These are phyloP conservation scores for Poicephalus gulielmi DNA, from an alignment of 2,113 vertebrate species.

Conservation along the genomic window DNA sequence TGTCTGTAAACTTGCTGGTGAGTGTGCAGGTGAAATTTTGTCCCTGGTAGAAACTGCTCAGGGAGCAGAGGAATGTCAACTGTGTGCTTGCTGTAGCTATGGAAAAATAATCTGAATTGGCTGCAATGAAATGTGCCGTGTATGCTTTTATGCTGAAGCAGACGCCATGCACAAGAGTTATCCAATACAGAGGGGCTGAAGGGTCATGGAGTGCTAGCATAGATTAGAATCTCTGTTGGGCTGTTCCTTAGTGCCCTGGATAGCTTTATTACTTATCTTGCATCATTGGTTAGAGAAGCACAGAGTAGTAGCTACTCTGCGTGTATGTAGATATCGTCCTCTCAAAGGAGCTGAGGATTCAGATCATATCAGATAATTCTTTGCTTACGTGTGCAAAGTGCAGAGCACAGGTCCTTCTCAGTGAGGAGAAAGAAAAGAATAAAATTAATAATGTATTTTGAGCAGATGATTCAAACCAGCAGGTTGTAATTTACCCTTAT, in stretches of 20 bases:
- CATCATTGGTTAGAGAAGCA: background rate
- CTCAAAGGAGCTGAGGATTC: background rate
- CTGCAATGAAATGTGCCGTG: too few species aligned
- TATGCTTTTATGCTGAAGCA: background rate
- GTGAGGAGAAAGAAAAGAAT: background rate
- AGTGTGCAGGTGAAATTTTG: background rate
- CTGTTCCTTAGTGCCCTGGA: background rate
- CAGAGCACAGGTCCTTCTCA: background rate
- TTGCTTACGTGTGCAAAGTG: background rate
- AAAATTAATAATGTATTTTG: background rate
- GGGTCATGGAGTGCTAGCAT: background rate
- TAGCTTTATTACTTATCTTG: background rate
- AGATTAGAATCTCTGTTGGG: background rate
- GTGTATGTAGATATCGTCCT: rapidly evolving
- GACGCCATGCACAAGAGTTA: too few species aligned
- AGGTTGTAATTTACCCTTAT: background rate
- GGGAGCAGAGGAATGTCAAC: background rate
- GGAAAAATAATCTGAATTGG: background rate
- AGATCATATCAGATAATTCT: background rate
- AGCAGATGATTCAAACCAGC: background rate
- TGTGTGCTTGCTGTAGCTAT: rapidly evolving
- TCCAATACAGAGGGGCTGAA: background rate
- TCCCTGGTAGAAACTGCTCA: background rate
- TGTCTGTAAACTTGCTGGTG: background rate
- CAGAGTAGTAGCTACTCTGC: background rate